These are phyloP conservation scores for Sebastes nivosus DNA, from an alignment of 2,797 vertebrate genomes.

Conservation along the genomic window DNA sequence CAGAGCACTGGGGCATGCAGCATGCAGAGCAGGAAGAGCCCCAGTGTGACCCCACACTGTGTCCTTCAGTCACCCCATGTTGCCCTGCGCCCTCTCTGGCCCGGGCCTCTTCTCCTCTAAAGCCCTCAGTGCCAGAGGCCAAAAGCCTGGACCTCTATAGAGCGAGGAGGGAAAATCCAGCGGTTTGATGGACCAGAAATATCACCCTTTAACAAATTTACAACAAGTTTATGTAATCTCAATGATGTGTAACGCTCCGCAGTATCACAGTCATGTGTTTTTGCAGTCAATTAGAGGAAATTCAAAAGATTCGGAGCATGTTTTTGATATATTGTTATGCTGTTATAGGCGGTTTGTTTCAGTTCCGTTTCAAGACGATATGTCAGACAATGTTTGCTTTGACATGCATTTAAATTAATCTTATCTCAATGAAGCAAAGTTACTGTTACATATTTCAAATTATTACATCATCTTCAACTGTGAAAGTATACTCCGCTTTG, in stretches of 20 bases:
- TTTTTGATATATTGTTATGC: conserved; percentile 37
- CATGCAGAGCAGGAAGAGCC: conserved; percentile 79
- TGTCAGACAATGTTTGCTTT: conserved; percentile 35
- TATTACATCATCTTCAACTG: conserved; percentile 37
- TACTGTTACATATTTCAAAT: conserved; percentile 41
- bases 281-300: conserved; percentile 29
- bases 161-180: conserved; percentile 26
- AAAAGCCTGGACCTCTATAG: conserved; percentile 38
- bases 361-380: conserved; percentile 8
- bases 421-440: conserved; percentile 37
- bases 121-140: conserved; percentile 55
- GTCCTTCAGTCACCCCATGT: conserved; percentile 73
- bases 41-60: conserved; percentile 74
- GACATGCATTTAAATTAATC: conserved; percentile 17
- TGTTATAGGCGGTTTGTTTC: conserved; percentile 16
- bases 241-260: conserved; percentile 44
- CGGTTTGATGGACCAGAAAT: conserved; percentile 54
- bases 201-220: conserved; percentile 48
- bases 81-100: conserved; percentile 67
- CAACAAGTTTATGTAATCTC: conserved; percentile 54
- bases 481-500: conserved; percentile 11
- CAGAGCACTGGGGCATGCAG: conserved; percentile 73
- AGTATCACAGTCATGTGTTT: conserved; percentile 32
- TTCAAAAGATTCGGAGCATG: conserved; percentile 35
- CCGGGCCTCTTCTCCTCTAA: conserved; percentile 65